Evolutionary conservation across 2,888 invertebrate species (phyloP), one percentile per base, ranked within the genome.

Genomic region (Tricholauxania praeusta): DNA sequence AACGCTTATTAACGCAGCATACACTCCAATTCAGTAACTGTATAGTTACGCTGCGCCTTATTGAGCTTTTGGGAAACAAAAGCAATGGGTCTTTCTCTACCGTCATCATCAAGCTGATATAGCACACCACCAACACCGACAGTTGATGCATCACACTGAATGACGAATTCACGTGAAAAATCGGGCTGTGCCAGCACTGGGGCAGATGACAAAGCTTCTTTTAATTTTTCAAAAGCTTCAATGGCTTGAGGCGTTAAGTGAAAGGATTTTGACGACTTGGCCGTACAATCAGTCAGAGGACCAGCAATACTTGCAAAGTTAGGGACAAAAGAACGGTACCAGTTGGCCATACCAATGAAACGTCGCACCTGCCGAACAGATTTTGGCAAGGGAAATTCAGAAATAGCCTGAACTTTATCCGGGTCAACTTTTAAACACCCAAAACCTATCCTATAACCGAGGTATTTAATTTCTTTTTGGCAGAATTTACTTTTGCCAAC

Each of bases 131-230:
- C 70, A 19, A 70, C 63, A 12, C 70, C 70, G 7, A 62, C 10
- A 6, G 14, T 57, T 2, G 65, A 71, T 1, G 73, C 65, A 60
- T 73, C 59, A 19, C 73, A 73, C 47, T 73, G 64, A 15, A 73
- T 65, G 3, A 62, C 14, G 15, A 66, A 71, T 7, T 51, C 51
- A 2, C 52, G 64, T 12, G 47, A 52, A 59, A 68, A 74, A n/a
- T 69, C 57, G 14, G 63, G 53, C 19, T 72, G 63, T 2, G 71
- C 71, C 62, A 71, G 47, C 8, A 71, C 71, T 4, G 71, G 71
- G 10, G 63, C 63, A 55, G 52, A 49, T 48, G 71, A 55, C n/a
- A 71, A 19, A 12, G 47, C 64, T 15, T 15, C 10, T 32, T 67
- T 67, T 1, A 72, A 22, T 53, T 53, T 57, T 39, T 73, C 68